A percentile compares a stretch with the other conserved stretches of the same genome.
Conservation (phyloP, 2,113 vertebrate genomes). For the Eublepharis macularius region DNA sequence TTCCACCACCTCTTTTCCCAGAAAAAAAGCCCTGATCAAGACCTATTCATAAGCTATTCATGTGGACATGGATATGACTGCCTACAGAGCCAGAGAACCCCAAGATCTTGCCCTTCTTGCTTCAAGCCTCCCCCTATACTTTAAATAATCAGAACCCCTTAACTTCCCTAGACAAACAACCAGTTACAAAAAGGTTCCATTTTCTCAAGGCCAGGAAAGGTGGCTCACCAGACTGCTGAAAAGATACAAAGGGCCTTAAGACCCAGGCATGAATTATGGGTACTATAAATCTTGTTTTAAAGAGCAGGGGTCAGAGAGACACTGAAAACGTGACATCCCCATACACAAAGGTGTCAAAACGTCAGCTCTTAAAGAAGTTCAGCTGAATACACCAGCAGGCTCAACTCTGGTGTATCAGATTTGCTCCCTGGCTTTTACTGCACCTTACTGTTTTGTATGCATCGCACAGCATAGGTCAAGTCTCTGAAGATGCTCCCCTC, state of each 20-base stretch:
- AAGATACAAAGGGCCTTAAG: neutral
- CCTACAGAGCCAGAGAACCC: neutral
- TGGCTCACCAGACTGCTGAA: neutral
- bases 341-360: neutral
- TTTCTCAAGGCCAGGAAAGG: neutral
- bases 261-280: neutral
- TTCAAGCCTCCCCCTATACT: neutral
- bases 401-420: neutral
- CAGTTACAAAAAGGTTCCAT: neutral
- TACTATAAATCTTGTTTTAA: neutral
- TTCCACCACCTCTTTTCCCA: too few relatives aligned
- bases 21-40: too few relatives aligned
- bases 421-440: neutral
- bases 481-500: conserved; percentile 84
- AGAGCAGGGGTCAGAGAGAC: accelerated
- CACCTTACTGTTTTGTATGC: conserved; percentile 88
- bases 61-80: too few relatives aligned
- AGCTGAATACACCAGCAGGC: neutral
- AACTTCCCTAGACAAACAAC: neutral
- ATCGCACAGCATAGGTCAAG: conserved; percentile 83
- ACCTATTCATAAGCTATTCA: too few relatives aligned
- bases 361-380: neutral
- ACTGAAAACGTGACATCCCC: neutral
- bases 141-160: neutral
- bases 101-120: neutral